Evolutionary conservation across 2,888 invertebrate species (phyloP).

Genomic region (Cancer borealis): DNA sequence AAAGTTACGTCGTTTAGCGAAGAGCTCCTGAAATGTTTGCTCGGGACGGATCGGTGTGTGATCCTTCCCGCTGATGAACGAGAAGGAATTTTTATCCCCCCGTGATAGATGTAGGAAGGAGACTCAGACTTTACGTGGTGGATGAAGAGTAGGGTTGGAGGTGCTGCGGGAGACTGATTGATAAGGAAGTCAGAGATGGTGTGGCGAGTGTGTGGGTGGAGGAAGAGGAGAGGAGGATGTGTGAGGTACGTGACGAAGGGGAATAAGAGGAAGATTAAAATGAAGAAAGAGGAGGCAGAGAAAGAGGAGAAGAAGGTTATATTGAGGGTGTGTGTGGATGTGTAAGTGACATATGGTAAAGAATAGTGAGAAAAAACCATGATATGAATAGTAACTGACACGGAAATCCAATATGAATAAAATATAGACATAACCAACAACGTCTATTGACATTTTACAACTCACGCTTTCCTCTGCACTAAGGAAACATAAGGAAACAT

Average conservation of each 20-base stretch:
- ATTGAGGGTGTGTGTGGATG: neutral
- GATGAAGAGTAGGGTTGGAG: neutral
- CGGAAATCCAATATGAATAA: neutral
- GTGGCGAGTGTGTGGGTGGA: neutral
- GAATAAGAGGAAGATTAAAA: neutral
- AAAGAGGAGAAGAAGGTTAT: neutral
- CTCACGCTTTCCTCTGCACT: too few species aligned
- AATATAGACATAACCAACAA: neutral
- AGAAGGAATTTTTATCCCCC: neutral
- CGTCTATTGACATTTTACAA: too few species aligned
- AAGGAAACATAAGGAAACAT: too few species aligned
- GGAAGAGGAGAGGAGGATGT: neutral
- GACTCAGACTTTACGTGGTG: neutral
- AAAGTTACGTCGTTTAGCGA: neutral
- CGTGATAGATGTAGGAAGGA: neutral
- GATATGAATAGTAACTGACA: neutral
- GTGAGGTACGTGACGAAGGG: neutral
- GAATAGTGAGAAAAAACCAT: neutral
- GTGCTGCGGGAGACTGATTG: neutral
- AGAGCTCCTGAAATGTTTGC: neutral
- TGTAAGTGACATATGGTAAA: neutral
- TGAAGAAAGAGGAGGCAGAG: neutral
- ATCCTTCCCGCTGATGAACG: neutral
- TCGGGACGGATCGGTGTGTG: neutral
- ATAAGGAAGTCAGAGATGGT: neutral